Percentiles rank a stretch among this genome's conserved stretches.
Evolutionary conservation across 2,113 vertebrate genomes (phyloP).

Genomic region (Cavia aperea): DNA sequence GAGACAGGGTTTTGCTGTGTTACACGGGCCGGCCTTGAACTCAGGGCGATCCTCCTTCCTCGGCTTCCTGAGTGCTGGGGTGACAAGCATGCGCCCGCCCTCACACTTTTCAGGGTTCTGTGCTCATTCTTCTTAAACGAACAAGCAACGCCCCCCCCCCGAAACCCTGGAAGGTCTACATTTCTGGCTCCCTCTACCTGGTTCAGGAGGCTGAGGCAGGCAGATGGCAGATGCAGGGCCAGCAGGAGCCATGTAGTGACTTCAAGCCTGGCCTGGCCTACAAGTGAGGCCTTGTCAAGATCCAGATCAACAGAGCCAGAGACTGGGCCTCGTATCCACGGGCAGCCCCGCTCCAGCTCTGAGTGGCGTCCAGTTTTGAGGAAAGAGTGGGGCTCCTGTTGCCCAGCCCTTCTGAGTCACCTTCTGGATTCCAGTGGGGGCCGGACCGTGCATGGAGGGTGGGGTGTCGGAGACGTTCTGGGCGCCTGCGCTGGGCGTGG

Average conservation of each 20-base stretch:
- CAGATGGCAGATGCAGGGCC: not conserved
- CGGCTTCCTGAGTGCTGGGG: not conserved
- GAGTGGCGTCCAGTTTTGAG: accelerated
- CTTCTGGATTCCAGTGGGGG: too few species aligned
- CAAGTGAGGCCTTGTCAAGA: not conserved
- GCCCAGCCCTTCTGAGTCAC: not conserved
- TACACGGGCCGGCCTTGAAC: not conserved
- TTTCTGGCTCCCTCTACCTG: not conserved
- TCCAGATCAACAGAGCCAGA: not conserved
- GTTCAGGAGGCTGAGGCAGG: not conserved
- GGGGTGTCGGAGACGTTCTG: not conserved
- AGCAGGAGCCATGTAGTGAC: not conserved
- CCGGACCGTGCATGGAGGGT: too few species aligned
- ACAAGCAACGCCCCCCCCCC: accelerated
- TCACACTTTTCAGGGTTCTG: not conserved
- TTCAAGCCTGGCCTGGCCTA: not conserved
- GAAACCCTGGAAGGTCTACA: not conserved
- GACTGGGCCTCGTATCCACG: too few species aligned
- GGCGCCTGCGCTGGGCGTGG: not conserved
- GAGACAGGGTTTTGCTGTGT: not conserved
- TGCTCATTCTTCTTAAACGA: not conserved
- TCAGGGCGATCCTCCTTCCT: not conserved
- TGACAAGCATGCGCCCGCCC: not conserved
- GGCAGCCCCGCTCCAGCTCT: not conserved
- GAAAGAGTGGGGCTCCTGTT: not conserved